A percentile compares a stretch with the other conserved stretches of the same genome.
Evolutionary conservation across 1,140 invertebrate genomes (phyloP).

Genomic region (Antheraea mylitta): DNA sequence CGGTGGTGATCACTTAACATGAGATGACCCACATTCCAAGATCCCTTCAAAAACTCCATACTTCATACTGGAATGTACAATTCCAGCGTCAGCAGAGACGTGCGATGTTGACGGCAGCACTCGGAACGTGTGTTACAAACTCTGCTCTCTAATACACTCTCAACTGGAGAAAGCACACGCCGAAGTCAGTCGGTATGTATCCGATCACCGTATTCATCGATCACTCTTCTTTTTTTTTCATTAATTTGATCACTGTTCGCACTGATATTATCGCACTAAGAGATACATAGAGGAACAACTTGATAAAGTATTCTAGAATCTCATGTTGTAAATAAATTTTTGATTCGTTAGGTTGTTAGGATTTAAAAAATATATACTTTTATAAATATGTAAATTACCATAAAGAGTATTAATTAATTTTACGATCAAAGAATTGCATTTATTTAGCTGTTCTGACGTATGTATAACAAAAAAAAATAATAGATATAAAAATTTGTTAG

Average conservation of each 20-base stretch:
- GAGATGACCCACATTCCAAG: no score
- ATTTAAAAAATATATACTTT: no score
- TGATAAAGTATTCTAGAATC: neutral
- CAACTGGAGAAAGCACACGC: conserved; percentile 86
- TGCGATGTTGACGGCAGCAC: conserved; percentile 45
- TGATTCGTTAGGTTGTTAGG: no score
- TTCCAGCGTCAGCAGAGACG: conserved; percentile 27
- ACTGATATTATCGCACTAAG: neutral
- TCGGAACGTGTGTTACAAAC: conserved; percentile 84
- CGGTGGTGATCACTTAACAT: no score
- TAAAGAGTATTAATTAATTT: no score
- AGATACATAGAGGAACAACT: neutral
- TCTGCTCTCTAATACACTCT: conserved; percentile 86
- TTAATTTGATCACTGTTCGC: neutral
- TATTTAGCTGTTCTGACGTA: no score
- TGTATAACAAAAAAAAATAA: no score
- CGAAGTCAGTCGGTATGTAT: conserved; percentile 71
- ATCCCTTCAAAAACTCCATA: no score
- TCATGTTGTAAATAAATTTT: no score
- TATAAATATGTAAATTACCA: no score
- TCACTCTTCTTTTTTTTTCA: neutral
- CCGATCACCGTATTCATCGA: neutral
- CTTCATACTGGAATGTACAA: neutral
- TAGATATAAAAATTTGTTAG: no score
- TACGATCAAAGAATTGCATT: no score